These are phyloP conservation scores for Apus apus DNA, from an alignment of 2,113 vertebrate species.

Conservation along the genomic window DNA sequence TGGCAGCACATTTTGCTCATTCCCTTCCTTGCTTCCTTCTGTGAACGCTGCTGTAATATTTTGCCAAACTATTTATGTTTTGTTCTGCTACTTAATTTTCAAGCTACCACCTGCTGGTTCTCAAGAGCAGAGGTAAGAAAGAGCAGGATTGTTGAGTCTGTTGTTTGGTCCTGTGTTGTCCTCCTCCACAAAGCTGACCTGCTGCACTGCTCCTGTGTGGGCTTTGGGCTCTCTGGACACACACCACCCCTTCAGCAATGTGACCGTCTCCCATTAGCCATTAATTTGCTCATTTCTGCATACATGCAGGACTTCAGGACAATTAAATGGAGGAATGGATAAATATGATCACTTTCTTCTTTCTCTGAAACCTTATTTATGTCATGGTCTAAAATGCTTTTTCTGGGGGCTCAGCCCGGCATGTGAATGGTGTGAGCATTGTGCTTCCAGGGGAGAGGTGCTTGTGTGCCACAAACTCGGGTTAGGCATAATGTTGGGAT, in stretches of 20 bases:
- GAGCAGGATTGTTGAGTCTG: background rate
- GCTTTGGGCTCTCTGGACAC: background rate
- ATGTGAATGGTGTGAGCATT: background rate
- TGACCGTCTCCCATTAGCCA: background rate
- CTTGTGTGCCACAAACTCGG: background rate
- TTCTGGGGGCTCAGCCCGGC: background rate
- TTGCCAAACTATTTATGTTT: background rate
- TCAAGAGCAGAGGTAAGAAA: conserved; percentile 30
- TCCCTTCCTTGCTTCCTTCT: conserved; percentile 15
- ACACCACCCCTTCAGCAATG: background rate
- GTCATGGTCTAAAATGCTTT: background rate
- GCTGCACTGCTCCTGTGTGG: background rate
- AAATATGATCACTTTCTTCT: background rate
- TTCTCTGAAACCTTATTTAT: background rate
- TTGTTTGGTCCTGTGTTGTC: background rate
- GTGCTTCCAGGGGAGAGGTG: background rate
- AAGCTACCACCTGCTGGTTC: conserved; percentile 13
- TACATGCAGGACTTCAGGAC: background rate
- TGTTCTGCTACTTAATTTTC: conserved; percentile 8
- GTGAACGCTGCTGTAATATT: conserved; percentile 8
- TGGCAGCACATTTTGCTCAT: conserved; percentile 19
- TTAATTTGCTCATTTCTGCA: background rate
- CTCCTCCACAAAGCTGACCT: background rate
- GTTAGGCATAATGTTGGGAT: background rate
- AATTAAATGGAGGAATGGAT: background rate